Evolutionary conservation across 2,113 vertebrate species (phyloP).

Genomic region (Leptodactylus fuscus): DNA sequence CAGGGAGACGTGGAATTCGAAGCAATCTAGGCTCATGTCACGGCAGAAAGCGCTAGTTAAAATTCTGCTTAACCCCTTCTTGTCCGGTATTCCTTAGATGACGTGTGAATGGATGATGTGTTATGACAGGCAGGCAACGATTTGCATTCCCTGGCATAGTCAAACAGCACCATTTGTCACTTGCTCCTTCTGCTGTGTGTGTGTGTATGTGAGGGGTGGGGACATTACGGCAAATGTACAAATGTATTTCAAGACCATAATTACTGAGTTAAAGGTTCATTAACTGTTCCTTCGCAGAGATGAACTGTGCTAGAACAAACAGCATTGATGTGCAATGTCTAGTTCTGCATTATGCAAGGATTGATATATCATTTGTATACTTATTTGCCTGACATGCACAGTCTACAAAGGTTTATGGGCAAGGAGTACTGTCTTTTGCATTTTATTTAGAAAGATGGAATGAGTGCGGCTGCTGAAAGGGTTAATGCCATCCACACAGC

Average conservation of each 20-base stretch:
- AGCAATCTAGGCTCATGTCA: no score
- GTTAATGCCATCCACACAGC: constrained; percentile 17
- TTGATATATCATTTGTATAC: constrained; percentile 4
- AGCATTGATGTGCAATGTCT: neutral
- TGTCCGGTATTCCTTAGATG: neutral
- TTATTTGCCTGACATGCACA: neutral
- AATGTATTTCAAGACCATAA: constrained; percentile 33
- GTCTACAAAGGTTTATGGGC: neutral
- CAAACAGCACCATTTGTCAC: constrained; percentile 34
- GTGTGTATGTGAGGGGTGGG: neutral
- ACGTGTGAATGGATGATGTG: neutral
- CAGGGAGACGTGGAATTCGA: neutral
- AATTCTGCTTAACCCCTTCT: neutral
- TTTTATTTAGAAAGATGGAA: neutral
- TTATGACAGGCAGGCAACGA: constrained; percentile 19
- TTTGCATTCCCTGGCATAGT: constrained; percentile 45
- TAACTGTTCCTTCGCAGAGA: constrained; percentile 2
- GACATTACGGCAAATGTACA: neutral
- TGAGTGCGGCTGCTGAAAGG: neutral
- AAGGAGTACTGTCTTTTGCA: neutral
- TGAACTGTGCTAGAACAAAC: neutral
- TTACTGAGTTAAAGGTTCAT: constrained; percentile 38
- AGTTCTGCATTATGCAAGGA: neutral
- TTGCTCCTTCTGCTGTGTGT: constrained; percentile 5
- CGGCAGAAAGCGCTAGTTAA: neutral